These are phyloP conservation scores for Agapornis canus DNA, from an alignment of 2,797 vertebrate species.

Conservation along the genomic window DNA sequence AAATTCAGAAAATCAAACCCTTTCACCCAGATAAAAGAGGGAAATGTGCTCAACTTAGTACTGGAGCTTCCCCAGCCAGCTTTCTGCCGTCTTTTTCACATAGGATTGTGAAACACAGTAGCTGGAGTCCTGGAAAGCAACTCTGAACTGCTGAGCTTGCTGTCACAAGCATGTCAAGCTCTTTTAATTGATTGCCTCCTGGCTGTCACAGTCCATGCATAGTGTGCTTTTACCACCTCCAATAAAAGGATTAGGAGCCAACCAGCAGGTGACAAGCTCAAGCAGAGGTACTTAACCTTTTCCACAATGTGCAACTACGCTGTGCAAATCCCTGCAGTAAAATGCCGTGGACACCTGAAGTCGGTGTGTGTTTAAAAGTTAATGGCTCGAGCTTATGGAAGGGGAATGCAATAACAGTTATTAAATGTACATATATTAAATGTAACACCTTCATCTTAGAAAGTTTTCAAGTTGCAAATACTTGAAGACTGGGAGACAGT, in stretches of 20 bases:
- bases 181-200: slow-evolving; percentile 24
- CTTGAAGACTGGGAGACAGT: not conserved
- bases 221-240: slow-evolving; percentile 8
- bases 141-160: not conserved
- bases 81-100: not conserved
- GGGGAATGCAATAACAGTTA: not conserved
- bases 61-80: not conserved
- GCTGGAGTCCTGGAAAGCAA: not conserved
- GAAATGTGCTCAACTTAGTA: not conserved
- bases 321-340: not conserved
- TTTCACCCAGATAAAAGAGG: not conserved
- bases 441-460: not conserved
- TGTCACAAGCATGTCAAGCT: slow-evolving; percentile 1
- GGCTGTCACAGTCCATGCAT: not conserved
- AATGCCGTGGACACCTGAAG: not conserved
- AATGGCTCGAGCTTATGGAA: not conserved
- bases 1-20: slow-evolving; percentile 13
- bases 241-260: slow-evolving; percentile 20
- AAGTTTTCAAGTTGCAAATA: not conserved
- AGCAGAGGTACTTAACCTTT: not conserved
- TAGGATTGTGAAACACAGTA: not conserved
- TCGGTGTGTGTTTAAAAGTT: not conserved
- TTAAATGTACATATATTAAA: not conserved
- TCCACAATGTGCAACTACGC: not conserved
- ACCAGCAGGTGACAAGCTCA: not conserved